phyloP scores from a whole-genome alignment of 1,140 invertebrate genomes.

The Ceratina australensis region DNA sequence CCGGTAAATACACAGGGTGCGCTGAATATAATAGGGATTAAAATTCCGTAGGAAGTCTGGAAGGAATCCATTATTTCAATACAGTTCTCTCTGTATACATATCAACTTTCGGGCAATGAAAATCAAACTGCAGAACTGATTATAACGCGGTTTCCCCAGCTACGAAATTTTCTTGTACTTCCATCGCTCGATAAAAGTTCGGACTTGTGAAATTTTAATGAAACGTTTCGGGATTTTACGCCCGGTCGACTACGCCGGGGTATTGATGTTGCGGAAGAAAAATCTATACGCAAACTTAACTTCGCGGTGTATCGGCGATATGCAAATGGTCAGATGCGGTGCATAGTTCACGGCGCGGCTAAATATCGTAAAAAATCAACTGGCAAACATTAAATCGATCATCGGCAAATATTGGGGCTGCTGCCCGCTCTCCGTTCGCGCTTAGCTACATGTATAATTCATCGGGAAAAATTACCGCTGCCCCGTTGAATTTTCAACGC shows the following conservation, averaged over 20 bases:
- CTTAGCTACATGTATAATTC: constrained; percentile 39
- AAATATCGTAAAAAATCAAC: constrained; percentile 25
- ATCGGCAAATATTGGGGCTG: constrained; percentile 32
- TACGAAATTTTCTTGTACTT: neutral
- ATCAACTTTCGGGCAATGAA: too few relatives aligned
- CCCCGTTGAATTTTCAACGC: constrained; percentile 19
- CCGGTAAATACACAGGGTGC: constrained; percentile 3
- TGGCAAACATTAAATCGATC: constrained; percentile 21
- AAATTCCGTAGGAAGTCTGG: too few relatives aligned
- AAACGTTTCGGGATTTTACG: neutral
- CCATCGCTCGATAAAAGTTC: neutral
- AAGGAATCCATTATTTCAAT: too few relatives aligned
- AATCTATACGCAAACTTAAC: neutral
- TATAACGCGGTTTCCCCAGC: too few relatives aligned
- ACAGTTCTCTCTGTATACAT: too few relatives aligned
- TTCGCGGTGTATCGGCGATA: constrained; percentile 1
- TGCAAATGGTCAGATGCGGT: constrained; percentile 15
- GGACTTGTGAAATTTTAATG: neutral
- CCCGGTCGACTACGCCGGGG: neutral
- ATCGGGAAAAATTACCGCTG: constrained; percentile 32
- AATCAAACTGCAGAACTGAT: too few relatives aligned
- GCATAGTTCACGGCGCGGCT: neutral
- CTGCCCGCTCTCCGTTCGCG: neutral
- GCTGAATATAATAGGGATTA: neutral
- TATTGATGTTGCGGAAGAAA: neutral